Base-by-base conservation (phyloP, 2,797 vertebrate genomes). In the Tenualosa thibaudeaui region DNA sequence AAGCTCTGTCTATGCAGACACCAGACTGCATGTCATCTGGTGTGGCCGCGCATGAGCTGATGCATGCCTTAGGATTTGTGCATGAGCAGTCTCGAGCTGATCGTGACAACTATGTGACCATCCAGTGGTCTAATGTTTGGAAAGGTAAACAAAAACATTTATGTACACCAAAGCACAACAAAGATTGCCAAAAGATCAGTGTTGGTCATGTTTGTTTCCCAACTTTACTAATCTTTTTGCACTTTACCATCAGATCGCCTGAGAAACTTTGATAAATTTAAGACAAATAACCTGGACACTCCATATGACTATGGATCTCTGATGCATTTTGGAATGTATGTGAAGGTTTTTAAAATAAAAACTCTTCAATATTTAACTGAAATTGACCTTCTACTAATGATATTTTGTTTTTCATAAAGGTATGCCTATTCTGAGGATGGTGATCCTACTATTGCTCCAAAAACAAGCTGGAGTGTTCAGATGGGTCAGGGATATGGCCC, bases 311-410 rank as follows among this genome's bases (percentile, higher is more conserved):
- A 96, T 43, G 82, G 92, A 71, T 97, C 97, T 75, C 95, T 98
- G 88, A 97, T 97, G 96, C 97, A 98, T 91, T 98, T 96, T 83
- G 97, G 97, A 84, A 94, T 92, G 96, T 97, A 94, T 93, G 96
- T 87, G 22, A 9, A 58, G 15, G 53, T 78, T 15, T 43, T 46
- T 22, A 15, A 2, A 5, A 15, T 43, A 78, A 17, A 78, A 43
- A 46, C 22, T 43, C 40, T 2, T 9, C 46, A 17, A 54, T 82
- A 26, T 37, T 43, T 13, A 22, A 31, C 9, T 53, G 54, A 17
- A 37, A 60, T 78, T 19, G 17, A 46, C 71, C 40, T 78, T 75
- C 1, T 7, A 22, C 17, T 78, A 22, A 46, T 46, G 17, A 7
- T 31, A 13, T 17, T 40, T 81, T 53, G 10, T 40, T 37, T 37